These are phyloP conservation scores for Monochamus alternatus DNA, from an alignment of 2,888 invertebrate genomes.

Conservation along the genomic window DNA sequence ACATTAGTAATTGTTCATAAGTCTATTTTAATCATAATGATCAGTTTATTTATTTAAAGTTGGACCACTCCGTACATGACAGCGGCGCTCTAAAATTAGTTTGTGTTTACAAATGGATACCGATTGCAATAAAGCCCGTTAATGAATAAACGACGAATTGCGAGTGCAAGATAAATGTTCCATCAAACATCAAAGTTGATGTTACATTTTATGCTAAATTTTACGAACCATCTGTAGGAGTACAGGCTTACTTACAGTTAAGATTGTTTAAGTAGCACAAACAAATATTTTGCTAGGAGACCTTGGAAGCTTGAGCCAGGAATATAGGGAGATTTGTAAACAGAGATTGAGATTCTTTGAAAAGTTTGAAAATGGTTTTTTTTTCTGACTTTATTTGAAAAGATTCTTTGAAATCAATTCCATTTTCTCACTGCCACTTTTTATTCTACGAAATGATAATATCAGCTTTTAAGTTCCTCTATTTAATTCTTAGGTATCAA, in stretches of 20 bases:
- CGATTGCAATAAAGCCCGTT: not conserved
- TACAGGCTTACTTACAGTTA: not conserved
- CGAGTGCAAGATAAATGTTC: not conserved
- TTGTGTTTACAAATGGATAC: not conserved
- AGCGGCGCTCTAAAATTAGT: not conserved
- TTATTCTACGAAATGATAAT: no score
- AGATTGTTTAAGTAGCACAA: not conserved
- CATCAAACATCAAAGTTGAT: not conserved
- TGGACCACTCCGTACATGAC: not conserved
- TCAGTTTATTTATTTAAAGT: no score
- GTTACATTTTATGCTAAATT: not conserved
- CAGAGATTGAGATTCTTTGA: not conserved
- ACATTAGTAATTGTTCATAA: no score
- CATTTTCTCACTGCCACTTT: no score
- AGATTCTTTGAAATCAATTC: no score
- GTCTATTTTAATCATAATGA: no score
- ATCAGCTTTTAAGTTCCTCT: no score
- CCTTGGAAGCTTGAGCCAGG: not conserved
- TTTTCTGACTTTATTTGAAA: no score
- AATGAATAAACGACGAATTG: not conserved
- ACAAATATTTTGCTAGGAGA: not conserved
- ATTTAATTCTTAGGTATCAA: no score
- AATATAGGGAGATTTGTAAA: not conserved
- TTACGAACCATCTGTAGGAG: not conserved
- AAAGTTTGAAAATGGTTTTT: no score